phyloP scores from a whole-genome alignment of 1,140 invertebrate species.

The Drosophila oshimai region DNA sequence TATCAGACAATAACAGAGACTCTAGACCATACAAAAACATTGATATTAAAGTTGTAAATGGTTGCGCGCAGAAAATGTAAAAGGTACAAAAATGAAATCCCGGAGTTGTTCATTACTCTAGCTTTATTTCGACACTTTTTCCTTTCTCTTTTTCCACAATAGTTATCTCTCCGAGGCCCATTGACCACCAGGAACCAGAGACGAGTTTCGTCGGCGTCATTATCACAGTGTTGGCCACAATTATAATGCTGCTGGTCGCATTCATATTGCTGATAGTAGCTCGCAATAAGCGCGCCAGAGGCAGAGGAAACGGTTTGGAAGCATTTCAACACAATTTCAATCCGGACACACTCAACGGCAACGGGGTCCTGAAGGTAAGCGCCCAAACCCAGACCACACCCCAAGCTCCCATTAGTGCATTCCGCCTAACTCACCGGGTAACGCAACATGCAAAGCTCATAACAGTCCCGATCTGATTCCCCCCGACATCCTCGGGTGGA shows the following conservation, averaged over 20 bases:
- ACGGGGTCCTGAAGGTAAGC: slow-evolving; percentile 84
- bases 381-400: not conserved
- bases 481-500: slow-evolving; percentile 17
- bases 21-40: not conserved
- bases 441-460: slow-evolving; percentile 54
- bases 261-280: slow-evolving; percentile 89
- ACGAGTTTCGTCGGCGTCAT: slow-evolving; percentile 88
- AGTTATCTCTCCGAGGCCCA: slow-evolving; percentile 81
- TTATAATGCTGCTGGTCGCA: slow-evolving; percentile 87
- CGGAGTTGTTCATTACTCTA: not conserved
- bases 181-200: slow-evolving; percentile 84
- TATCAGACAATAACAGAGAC: slow-evolving; percentile 7
- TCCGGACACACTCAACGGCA: slow-evolving; percentile 78
- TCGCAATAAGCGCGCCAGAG: slow-evolving; percentile 86
- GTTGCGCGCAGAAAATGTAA: not conserved
- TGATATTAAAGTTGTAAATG: not conserved
- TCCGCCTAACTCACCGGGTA: slow-evolving; percentile 10
- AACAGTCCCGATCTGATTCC: not conserved
- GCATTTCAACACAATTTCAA: slow-evolving; percentile 82
- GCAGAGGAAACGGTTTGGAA: slow-evolving; percentile 83
- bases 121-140: too few species aligned
- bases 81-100: not conserved
- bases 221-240: slow-evolving; percentile 89
- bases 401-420: slow-evolving; percentile 7
- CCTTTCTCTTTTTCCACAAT: not conserved